Base-by-base conservation (phyloP, 1,140 invertebrate species). In the Aphelinus atriplicis region DNA sequence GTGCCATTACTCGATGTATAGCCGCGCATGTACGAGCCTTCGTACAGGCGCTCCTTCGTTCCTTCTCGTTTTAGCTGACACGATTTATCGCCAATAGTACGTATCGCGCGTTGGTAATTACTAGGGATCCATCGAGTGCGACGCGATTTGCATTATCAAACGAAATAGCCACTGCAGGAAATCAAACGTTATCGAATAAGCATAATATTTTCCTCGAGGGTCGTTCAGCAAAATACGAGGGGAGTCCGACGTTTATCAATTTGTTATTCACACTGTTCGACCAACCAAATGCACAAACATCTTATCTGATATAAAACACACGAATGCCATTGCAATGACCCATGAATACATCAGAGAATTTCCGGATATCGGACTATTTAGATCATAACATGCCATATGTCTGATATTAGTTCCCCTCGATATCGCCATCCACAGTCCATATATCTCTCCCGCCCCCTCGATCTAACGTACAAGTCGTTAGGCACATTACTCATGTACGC, bases 361-460 rank as follows among this genome's bases (percentile, higher is more conserved):
- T 42, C 47, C 64, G 63, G 66, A 77, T 81, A 82, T 81, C 78
- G 78, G 80, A 83, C 83, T 83, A 83, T 82, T 80, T 71, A 83
- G 83, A 84, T 83, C 79, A 58, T 45, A 56, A 26, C 58, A 73
- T 66, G 45, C 48, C 63, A 65, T 60, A 61, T 76, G 76, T 76
- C 77, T 78, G 76, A 78, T 75, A 78, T 77, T 79, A 79, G 78
- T 79, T 68, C 72, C 65, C 72, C 64, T 65, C 66, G 68, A 61
- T 60, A 58, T 57, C 74, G 61, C 53, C 26, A 26, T 26, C 26
- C 26, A 26, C 26, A 51, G 26, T 60, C 3, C 43, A 7, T 42
- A 26, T 62, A 70, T 57, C 69, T n/a, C 63, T 73, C n/a, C 57
- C 48, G 7, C 58, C 58, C 67, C 7, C 6, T 45, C 61, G 42